Percentiles rank a stretch among this genome's conserved stretches.
These are phyloP conservation scores for Zosterops pallidus DNA, from an alignment of 2,113 vertebrate species.

Conservation along the genomic window DNA sequence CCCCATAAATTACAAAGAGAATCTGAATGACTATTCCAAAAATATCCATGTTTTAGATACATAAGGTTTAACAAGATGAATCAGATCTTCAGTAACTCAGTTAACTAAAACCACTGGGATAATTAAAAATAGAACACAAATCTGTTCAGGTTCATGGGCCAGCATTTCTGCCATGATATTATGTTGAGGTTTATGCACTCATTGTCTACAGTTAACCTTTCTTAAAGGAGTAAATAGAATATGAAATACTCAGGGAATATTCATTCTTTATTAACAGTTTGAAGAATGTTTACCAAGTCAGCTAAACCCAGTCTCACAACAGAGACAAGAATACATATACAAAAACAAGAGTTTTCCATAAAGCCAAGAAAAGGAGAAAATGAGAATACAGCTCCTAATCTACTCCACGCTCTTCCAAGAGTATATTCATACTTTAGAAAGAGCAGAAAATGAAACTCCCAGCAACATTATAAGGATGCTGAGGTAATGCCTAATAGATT, in stretches of 20 bases:
- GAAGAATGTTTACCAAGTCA: not conserved
- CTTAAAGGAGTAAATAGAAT: not conserved
- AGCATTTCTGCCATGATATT: not conserved
- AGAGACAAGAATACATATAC: not conserved
- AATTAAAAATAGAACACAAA: not conserved
- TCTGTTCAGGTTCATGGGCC: not conserved
- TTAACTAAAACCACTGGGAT: not conserved
- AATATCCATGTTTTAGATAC: not conserved
- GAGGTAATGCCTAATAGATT: not conserved
- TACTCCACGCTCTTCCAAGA: not conserved
- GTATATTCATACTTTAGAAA: not conserved
- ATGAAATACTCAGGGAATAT: not conserved
- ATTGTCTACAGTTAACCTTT: not conserved
- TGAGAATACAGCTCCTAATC: not conserved
- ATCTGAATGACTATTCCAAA: not conserved
- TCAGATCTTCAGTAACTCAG: not conserved
- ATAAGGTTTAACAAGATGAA: not conserved
- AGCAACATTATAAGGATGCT: not conserved
- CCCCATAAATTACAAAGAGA: not conserved
- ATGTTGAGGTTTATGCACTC: not conserved
- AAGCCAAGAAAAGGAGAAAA: not conserved
- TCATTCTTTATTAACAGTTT: not conserved
- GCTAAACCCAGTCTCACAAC: not conserved
- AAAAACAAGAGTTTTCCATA: not conserved
- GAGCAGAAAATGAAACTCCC: not conserved